Percentiles rank a stretch among this genome's conserved stretches.
These are phyloP conservation scores for Cetonia aurata DNA, from an alignment of 2,888 invertebrate genomes.

Conservation along the genomic window DNA sequence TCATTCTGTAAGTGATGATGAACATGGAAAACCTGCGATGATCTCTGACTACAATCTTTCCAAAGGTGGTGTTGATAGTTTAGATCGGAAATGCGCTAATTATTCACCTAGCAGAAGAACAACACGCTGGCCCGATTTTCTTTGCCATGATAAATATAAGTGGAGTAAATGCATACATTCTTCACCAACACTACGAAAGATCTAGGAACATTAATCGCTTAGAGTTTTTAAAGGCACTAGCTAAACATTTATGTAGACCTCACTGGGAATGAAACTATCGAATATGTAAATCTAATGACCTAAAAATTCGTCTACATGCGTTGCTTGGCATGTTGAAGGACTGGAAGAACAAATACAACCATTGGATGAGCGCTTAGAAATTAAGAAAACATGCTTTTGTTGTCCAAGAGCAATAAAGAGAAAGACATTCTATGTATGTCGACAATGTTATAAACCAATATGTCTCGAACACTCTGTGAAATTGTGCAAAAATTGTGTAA, in stretches of 20 bases:
- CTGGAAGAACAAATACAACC: not conserved
- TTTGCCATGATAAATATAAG: constrained; percentile 49
- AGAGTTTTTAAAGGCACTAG: not conserved
- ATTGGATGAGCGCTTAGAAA: constrained; percentile 6
- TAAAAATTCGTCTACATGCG: no score
- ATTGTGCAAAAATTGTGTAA: no score
- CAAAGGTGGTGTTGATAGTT: no score
- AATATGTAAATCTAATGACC: no score
- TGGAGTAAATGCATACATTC: constrained; percentile 29
- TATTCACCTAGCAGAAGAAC: constrained; percentile 51
- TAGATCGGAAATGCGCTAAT: no score
- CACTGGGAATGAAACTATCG: not conserved
- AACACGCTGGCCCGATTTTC: constrained; percentile 52
- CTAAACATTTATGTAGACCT: not conserved
- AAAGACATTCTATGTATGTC: constrained; percentile 4
- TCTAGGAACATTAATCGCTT: constrained; percentile 1
- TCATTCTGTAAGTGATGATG: constrained; percentile 43
- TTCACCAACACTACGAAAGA: constrained; percentile 4
- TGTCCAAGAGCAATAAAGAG: not conserved
- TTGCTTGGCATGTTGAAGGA: no score
- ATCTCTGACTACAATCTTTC: no score
- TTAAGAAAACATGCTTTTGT: not conserved
- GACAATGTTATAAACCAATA: constrained; percentile 4
- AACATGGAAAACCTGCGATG: no score
- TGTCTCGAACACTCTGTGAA: constrained; percentile 5